These are phyloP conservation scores for Thalassaphorura encarpata DNA, from an alignment of 1,140 invertebrate genomes.

Conservation along the genomic window DNA sequence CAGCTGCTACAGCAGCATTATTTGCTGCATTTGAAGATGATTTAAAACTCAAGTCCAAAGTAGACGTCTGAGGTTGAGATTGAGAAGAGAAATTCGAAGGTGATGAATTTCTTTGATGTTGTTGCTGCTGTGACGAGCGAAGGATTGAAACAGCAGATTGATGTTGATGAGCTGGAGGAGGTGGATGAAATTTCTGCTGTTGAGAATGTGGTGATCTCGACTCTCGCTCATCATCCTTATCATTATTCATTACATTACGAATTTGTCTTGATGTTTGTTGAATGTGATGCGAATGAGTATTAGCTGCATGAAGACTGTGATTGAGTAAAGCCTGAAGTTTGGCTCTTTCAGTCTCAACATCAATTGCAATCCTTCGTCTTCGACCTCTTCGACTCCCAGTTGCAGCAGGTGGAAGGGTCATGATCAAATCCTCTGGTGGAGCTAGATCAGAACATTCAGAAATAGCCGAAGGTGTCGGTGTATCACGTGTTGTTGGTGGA, in stretches of 20 bases:
- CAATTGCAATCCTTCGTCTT: slow-evolving; percentile 76
- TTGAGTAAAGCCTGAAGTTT: slow-evolving; percentile 75
- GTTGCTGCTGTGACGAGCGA: slow-evolving; percentile 6
- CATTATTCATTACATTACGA: background rate
- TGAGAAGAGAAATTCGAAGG: slow-evolving; percentile 12
- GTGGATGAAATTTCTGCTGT: slow-evolving; percentile 47
- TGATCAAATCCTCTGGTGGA: slow-evolving; percentile 59
- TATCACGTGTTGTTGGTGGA: slow-evolving; percentile 41
- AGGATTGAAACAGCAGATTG: slow-evolving; percentile 5
- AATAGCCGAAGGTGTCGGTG: slow-evolving; percentile 38
- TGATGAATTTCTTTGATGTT: background rate
- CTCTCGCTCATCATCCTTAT: slow-evolving; percentile 14
- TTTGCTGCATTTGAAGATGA: slow-evolving; percentile 1
- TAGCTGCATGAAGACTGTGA: slow-evolving; percentile 44
- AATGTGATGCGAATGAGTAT: slow-evolving; percentile 3
- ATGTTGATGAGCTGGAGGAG: slow-evolving; percentile 65
- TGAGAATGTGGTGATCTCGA: slow-evolving; percentile 10
- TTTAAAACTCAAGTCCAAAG: slow-evolving; percentile 30
- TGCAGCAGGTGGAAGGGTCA: slow-evolving; percentile 37
- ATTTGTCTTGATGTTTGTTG: no score
- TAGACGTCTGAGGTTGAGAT: slow-evolving; percentile 17
- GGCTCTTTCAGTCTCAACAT: slow-evolving; percentile 84
- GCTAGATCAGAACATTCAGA: slow-evolving; percentile 49
- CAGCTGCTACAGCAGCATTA: slow-evolving; percentile 20
- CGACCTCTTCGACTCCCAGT: slow-evolving; percentile 40